Conservation (phyloP, 2,113 vertebrate genomes). For the Mystacornis crossleyi region DNA sequence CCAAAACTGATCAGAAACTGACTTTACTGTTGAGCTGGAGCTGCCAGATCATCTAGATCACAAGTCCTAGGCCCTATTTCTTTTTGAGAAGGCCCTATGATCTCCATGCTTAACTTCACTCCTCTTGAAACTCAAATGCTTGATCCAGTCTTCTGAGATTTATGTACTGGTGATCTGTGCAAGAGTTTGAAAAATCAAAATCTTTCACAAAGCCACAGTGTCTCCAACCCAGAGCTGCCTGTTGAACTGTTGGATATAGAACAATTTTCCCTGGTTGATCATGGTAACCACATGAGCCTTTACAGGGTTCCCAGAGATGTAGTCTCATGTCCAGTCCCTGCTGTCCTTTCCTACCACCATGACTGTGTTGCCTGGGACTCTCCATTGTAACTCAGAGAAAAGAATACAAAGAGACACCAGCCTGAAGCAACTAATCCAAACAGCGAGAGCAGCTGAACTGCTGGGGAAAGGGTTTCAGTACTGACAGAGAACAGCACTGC, state of each 20-base stretch:
- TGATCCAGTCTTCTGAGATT: background rate
- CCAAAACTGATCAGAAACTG: background rate
- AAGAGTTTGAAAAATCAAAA: background rate
- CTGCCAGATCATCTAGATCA: background rate
- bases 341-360: background rate
- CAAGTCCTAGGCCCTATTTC: background rate
- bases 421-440: background rate
- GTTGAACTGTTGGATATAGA: fast-evolving
- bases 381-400: background rate
- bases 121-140: background rate
- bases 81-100: background rate
- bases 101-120: background rate
- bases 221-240: background rate
- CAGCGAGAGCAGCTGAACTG: background rate
- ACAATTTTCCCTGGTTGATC: background rate
- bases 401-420: background rate
- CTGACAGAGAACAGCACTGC: background rate
- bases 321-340: background rate
- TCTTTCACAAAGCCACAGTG: background rate
- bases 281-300: background rate
- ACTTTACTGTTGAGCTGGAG: background rate
- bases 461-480: background rate
- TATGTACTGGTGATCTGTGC: background rate
- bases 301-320: background rate
- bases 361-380: background rate